phyloP scores from a whole-genome alignment of 2,113 vertebrate species.

The Sciurus niger region DNA sequence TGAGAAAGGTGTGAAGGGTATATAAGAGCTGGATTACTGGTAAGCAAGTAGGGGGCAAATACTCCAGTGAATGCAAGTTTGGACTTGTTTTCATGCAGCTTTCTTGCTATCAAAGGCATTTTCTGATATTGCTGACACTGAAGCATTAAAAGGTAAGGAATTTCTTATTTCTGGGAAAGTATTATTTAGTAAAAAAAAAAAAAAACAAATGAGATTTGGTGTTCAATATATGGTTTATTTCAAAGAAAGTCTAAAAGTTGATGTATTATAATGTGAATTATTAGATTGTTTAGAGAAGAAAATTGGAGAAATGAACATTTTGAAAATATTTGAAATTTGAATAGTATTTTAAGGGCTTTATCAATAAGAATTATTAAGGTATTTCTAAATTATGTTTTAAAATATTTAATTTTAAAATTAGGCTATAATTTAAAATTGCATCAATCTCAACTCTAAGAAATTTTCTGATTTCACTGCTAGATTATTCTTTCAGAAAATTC shows the following conservation, averaged over 20 bases:
- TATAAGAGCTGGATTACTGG: conserved; percentile 83
- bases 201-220: neutral
- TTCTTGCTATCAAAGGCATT: conserved; percentile 69
- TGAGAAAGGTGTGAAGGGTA: conserved; percentile 81
- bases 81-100: conserved; percentile 55
- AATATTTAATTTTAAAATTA: neutral
- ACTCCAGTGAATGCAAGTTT: conserved; percentile 71
- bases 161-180: conserved; percentile 56
- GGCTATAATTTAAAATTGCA: conserved; percentile 66
- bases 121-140: conserved; percentile 58
- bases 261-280: neutral
- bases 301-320: neutral
- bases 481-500: conserved; percentile 82
- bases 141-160: conserved; percentile 86
- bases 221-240: conserved; percentile 33
- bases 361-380: neutral
- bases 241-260: conserved; percentile 19
- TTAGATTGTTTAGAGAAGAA: neutral
- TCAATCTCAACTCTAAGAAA: neutral
- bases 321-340: conserved; percentile 32
- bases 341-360: neutral
- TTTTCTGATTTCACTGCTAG: conserved; percentile 56
- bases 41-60: conserved; percentile 53
- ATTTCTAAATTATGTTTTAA: neutral
- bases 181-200: conserved; percentile 2